Evolutionary conservation across 1,140 invertebrate genomes (phyloP).

Genomic region (Drosophila albomicans): DNA sequence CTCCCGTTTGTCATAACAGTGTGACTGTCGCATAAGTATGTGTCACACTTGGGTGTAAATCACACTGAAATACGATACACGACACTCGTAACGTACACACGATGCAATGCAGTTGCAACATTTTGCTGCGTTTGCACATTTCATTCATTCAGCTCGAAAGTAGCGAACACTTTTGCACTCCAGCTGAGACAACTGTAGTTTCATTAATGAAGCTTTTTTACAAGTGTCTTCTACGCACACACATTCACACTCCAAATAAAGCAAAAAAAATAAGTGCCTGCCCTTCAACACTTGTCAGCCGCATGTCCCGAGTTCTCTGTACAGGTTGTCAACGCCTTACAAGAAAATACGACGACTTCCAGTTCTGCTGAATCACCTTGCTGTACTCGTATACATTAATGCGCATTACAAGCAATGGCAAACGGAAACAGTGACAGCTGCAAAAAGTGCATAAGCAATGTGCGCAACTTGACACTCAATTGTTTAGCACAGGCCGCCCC

Average conservation of each 20-base stretch:
- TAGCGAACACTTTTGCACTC: constrained; percentile 42
- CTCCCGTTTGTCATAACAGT: constrained; percentile 1
- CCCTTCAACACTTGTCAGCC: constrained; percentile 55
- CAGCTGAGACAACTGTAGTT: constrained; percentile 28
- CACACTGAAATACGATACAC: constrained; percentile 32
- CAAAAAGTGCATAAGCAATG: constrained; percentile 53
- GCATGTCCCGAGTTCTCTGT: constrained; percentile 22
- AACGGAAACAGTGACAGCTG: constrained; percentile 5
- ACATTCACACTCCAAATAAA: constrained; percentile 16
- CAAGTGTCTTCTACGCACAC: constrained; percentile 16
- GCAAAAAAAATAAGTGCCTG: constrained; percentile 45
- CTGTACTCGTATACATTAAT: constrained; percentile 50
- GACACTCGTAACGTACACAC: neutral
- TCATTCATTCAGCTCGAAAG: constrained; percentile 45
- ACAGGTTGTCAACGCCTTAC: constrained; percentile 35
- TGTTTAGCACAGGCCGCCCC: constrained; percentile 22
- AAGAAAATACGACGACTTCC: constrained; percentile 20
- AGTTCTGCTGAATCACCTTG: constrained; percentile 64
- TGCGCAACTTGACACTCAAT: constrained; percentile 70
- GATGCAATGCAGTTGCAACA: constrained; percentile 8
- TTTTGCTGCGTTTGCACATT: constrained; percentile 33
- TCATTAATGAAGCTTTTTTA: constrained; percentile 21
- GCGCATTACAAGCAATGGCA: constrained; percentile 23
- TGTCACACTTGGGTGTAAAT: constrained; percentile 8
- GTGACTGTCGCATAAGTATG: neutral